These are phyloP conservation scores for Rhagonycha lutea DNA, from an alignment of 2,888 invertebrate genomes.

Conservation along the genomic window DNA sequence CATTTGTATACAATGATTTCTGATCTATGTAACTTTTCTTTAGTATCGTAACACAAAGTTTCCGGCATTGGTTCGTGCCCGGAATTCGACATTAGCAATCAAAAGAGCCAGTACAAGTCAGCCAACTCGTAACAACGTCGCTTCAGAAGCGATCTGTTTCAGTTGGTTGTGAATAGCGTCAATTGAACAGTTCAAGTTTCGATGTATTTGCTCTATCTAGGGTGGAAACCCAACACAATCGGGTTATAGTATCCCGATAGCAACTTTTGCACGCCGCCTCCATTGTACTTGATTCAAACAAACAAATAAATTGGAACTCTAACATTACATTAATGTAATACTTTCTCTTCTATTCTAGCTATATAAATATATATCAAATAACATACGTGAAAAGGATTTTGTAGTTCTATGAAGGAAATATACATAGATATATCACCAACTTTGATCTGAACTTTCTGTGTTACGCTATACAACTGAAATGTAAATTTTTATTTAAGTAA, in stretches of 20 bases:
- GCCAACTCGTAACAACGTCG: conserved; percentile 28
- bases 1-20: conserved; percentile 20
- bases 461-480: not conserved
- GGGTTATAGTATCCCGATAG: conserved; percentile 22
- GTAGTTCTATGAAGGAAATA: not conserved
- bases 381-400: not conserved
- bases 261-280: conserved; percentile 19
- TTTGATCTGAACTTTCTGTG: not conserved
- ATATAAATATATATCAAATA: not conserved
- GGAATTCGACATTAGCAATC: conserved; percentile 28
- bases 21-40: conserved; percentile 25
- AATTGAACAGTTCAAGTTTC: conserved; percentile 28
- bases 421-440: not conserved
- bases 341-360: not conserved
- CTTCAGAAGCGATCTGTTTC: conserved; percentile 27
- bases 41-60: conserved; percentile 23
- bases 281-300: conserved; percentile 11
- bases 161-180: conserved; percentile 26
- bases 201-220: conserved; percentile 27
- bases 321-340: conserved; percentile 1
- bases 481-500: not conserved
- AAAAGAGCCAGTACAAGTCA: conserved; percentile 22
- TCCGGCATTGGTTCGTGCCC: conserved; percentile 23
- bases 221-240: conserved; percentile 23
- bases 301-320: conserved; percentile 18